Evolutionary conservation across 2,113 vertebrate genomes (phyloP).

Genomic region (Spizaetus ornatus): DNA sequence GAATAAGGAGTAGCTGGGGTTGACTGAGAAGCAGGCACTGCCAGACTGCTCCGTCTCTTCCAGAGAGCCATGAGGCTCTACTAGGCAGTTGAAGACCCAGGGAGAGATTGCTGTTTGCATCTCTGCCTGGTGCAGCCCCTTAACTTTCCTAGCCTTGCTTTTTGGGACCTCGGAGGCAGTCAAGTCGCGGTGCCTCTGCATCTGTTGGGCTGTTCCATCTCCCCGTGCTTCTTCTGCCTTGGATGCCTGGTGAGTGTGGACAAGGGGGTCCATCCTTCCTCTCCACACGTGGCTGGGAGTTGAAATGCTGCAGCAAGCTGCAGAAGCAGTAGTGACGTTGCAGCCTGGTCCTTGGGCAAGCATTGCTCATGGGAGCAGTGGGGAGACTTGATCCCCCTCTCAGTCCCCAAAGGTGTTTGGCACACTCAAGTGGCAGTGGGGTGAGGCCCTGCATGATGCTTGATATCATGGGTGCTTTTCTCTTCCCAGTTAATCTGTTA

Average conservation of each 20-base stretch:
- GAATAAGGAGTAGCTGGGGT: neutral
- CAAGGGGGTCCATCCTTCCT: neutral
- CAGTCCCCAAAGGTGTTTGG: neutral
- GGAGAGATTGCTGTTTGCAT: neutral
- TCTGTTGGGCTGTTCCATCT: neutral
- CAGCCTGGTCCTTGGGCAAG: neutral
- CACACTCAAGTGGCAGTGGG: neutral
- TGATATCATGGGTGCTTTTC: neutral
- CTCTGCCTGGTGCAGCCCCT: neutral
- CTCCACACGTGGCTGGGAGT: accelerated
- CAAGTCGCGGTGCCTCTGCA: accelerated
- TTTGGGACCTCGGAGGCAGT: neutral
- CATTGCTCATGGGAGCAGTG: neutral
- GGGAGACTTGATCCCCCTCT: neutral
- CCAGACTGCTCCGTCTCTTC: neutral
- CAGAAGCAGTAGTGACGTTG: neutral
- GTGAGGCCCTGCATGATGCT: neutral
- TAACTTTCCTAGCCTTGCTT: neutral
- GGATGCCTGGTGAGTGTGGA: neutral
- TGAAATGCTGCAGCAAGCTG: neutral
- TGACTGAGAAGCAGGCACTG: neutral
- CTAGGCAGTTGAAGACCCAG: neutral
- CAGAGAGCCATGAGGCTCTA: neutral
- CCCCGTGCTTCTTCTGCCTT: neutral
- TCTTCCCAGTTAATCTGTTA: neutral